phyloP scores from a whole-genome alignment of 2,888 invertebrate genomes.

The Apantesis nais region DNA sequence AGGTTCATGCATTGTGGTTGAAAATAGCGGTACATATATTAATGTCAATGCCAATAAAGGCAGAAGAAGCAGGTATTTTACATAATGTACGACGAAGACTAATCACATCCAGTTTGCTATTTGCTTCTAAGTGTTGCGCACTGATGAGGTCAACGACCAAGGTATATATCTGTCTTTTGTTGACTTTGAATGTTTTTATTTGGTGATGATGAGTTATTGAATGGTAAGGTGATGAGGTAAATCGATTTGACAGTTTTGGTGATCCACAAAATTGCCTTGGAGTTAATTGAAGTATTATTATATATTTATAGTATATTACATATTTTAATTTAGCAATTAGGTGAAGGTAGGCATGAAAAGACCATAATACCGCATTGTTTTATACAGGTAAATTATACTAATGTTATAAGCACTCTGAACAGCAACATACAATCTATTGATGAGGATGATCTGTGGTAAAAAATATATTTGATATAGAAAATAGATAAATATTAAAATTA shows the following conservation, averaged over 20 bases:
- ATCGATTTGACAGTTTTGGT: conserved; percentile 23
- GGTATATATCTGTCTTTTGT: conserved; percentile 9
- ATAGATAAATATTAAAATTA: neutral
- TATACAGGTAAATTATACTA: too few relatives aligned
- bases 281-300: conserved; percentile 38
- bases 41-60: conserved; percentile 21
- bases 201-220: conserved; percentile 34
- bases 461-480: neutral
- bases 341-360: conserved; percentile 30
- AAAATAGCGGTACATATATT: conserved; percentile 16
- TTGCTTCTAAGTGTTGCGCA: conserved; percentile 28
- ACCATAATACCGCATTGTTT: conserved; percentile 9
- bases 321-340: conserved; percentile 30
- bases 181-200: conserved; percentile 41
- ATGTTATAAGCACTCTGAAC: too few relatives aligned
- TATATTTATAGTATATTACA: too few relatives aligned
- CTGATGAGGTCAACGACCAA: conserved; percentile 7
- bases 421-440: neutral
- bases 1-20: conserved; percentile 5
- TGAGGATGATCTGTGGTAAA: neutral
- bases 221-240: conserved; percentile 29
- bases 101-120: conserved; percentile 15
- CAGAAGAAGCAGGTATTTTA: conserved; percentile 22
- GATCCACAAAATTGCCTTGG: conserved; percentile 35
- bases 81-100: conserved; percentile 19